These are phyloP conservation scores for Ethmia dodecea DNA, from an alignment of 2,888 invertebrate species.

Conservation along the genomic window DNA sequence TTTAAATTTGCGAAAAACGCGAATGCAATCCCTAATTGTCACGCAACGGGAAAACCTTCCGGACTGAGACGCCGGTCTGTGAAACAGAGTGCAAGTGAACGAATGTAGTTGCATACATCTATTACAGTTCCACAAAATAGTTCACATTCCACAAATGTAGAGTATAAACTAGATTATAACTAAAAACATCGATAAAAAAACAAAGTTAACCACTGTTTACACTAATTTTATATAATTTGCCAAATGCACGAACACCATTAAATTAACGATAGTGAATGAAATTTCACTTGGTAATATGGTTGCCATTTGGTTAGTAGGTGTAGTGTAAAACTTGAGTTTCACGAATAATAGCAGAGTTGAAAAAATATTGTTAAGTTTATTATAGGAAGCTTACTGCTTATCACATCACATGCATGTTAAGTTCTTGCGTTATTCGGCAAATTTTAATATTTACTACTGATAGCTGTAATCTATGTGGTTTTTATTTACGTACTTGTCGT, in stretches of 20 bases:
- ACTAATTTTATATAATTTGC: conserved; percentile 17
- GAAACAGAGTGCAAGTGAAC: conserved; percentile 1
- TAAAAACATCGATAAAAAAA: conserved; percentile 7
- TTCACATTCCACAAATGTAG: background rate
- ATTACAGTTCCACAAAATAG: background rate
- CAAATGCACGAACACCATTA: conserved; percentile 18
- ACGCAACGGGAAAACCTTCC: conserved; percentile 31
- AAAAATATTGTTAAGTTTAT: too few relatives aligned
- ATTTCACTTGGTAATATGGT: too few relatives aligned
- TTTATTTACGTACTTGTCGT: too few relatives aligned
- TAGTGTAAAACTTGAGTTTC: too few relatives aligned
- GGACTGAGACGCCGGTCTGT: conserved; percentile 15
- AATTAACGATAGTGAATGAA: conserved; percentile 18
- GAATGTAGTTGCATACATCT: conserved; percentile 2
- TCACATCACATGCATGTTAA: too few relatives aligned
- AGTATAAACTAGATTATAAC: too few relatives aligned
- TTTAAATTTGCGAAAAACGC: too few relatives aligned
- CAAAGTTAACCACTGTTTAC: conserved; percentile 3
- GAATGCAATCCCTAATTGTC: conserved; percentile 18
- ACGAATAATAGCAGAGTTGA: too few relatives aligned
- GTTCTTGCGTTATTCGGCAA: too few relatives aligned
- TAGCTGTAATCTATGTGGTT: background rate
- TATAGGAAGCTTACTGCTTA: too few relatives aligned
- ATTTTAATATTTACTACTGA: too few relatives aligned
- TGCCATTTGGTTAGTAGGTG: too few relatives aligned